Evolutionary conservation across 2,797 vertebrate species (phyloP), one percentile per base, ranked within the genome.

Genomic region (Xenopus petersii): DNA sequence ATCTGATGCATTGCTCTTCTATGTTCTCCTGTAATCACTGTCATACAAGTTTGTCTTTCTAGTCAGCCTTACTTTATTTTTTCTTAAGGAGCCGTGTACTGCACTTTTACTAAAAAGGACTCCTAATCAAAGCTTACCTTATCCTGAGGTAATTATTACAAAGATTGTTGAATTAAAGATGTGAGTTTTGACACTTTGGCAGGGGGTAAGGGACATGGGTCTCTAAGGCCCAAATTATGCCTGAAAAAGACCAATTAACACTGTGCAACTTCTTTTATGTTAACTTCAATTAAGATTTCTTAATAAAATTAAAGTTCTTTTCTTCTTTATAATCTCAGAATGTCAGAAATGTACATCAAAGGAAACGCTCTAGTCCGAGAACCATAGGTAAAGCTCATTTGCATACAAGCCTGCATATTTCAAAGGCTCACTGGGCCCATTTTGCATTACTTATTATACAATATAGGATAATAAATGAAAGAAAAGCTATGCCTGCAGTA

Each of bases 171-270:
- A 95, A 97, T 97, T 95, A 96, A 95, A 95, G 93, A 97, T 96
- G 95, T 93, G 94, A 96, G 94, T 94, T 93, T 92, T 93, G 93
- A 94, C 95, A 94, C 93, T 94, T 92, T 92, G 92, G 93, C 89
- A 89, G 91, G 93, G 93, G 93, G 94, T 92, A 89, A 92, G 94
- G 95, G 95, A 94, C 94, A 92, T 87, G 89, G 83, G 93, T 96
- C 96, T 95, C 96, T 87, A 88, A 95, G 95, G 96, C 91, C 92
- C 93, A 85, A 93, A 96, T 96, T 93, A 95, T 94, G 95, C 94
- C 94, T 92, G 93, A 93, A 92, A 90, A 94, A 93, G 92, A 95
- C 95, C 96, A 98, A 98, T 98, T 98, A 98, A 94, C 94, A 94
- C 92, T 89, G 89, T 90, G 93, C 90, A 91, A 93, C 94, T 92